These are phyloP conservation scores for Pseudonaja textilis DNA, from an alignment of 2,113 vertebrate species.

Conservation along the genomic window DNA sequence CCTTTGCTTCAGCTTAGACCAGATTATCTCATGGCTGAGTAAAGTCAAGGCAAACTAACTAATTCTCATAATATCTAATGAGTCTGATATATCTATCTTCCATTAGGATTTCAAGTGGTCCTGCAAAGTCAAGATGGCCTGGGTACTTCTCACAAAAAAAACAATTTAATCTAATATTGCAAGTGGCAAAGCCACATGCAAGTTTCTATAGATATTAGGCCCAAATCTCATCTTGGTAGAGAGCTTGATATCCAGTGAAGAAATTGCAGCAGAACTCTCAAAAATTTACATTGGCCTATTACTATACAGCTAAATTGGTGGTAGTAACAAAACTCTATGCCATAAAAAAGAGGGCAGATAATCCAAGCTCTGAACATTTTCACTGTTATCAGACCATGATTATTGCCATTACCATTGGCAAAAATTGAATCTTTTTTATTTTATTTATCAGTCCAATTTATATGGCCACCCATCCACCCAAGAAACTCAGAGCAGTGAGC, in stretches of 20 bases:
- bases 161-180: background rate
- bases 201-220: background rate
- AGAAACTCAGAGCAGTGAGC: background rate
- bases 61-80: background rate
- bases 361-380: background rate
- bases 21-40: background rate
- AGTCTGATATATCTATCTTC: background rate
- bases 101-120: background rate
- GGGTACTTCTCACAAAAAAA: background rate
- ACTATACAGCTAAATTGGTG: background rate
- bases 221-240: background rate
- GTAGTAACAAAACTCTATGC: background rate
- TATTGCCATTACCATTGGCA: background rate
- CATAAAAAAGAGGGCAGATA: background rate
- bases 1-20: background rate
- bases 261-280: background rate
- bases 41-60: background rate
- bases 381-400: background rate
- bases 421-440: background rate
- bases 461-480: background rate
- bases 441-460: background rate
- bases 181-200: background rate
- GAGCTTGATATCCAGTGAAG: background rate
- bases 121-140: background rate
- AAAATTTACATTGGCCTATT: background rate